Conservation (phyloP, 2,113 vertebrate genomes). For the Gasterosteus aculeatus region DNA sequence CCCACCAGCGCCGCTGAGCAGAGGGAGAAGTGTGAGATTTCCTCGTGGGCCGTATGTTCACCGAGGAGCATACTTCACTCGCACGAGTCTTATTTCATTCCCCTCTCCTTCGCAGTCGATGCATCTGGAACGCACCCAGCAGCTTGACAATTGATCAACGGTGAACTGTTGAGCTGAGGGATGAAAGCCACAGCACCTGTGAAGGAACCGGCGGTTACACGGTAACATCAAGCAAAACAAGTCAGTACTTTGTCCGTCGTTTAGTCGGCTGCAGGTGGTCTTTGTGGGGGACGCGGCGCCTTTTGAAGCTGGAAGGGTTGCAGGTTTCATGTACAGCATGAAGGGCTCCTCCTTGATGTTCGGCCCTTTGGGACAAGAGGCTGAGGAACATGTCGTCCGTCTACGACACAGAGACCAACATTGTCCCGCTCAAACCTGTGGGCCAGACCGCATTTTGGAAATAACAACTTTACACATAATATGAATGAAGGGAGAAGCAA, state of each 20-base stretch:
- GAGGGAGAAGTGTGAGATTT: conserved; percentile 16
- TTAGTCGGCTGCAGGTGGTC: no score
- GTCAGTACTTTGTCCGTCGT: background rate
- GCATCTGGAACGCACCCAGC: conserved; percentile 34
- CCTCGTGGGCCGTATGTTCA: conserved; percentile 8
- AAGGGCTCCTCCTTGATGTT: background rate
- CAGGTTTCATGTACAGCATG: background rate
- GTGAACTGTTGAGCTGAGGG: conserved; percentile 70
- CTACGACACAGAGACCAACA: background rate
- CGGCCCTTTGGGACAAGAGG: background rate
- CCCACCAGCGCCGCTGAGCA: conserved; percentile 17
- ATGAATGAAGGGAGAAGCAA: background rate
- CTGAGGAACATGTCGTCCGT: background rate
- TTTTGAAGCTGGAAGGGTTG: background rate
- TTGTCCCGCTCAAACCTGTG: background rate
- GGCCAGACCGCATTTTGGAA: background rate
- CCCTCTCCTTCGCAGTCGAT: conserved; percentile 57
- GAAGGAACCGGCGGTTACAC: conserved; percentile 39
- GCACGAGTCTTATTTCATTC: conserved; percentile 53
- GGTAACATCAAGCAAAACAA: conserved; percentile 15
- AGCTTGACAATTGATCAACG: conserved; percentile 72
- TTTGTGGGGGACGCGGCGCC: no score
- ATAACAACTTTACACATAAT: background rate
- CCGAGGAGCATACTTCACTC: conserved; percentile 26
- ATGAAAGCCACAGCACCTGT: conserved; percentile 52